phyloP scores from a whole-genome alignment of 1,140 invertebrate genomes.

The Drosophila biarmipes region DNA sequence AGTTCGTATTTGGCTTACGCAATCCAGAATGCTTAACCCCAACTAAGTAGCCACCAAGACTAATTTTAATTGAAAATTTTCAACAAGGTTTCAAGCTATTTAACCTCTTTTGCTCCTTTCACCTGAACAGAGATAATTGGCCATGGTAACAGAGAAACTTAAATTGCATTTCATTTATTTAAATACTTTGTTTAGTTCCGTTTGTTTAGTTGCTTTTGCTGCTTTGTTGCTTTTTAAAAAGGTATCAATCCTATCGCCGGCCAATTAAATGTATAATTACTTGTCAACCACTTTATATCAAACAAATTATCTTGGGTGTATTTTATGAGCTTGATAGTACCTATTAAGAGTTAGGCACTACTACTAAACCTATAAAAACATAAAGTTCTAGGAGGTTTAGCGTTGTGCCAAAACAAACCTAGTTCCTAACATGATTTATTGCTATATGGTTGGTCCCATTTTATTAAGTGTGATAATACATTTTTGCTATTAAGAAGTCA shows the following conservation, averaged over 20 bases:
- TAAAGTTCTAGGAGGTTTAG: not conserved
- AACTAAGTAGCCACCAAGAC: not conserved
- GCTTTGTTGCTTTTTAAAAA: conserved; percentile 19
- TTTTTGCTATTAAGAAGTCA: not conserved
- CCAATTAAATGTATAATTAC: conserved; percentile 25
- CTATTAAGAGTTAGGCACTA: not conserved
- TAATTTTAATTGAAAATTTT: conserved; percentile 1
- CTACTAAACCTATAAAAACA: not conserved
- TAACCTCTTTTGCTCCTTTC: conserved; percentile 3
- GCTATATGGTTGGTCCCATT: not conserved
- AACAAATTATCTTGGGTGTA: not conserved
- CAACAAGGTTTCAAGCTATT: conserved; percentile 2
- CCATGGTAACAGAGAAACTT: not conserved
- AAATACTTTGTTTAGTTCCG: not conserved
- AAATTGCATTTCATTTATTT: not conserved
- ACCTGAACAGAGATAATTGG: not conserved
- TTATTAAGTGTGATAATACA: not conserved
- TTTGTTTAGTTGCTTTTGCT: no score
- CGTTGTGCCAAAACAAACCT: no score
- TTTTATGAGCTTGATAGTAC: not conserved
- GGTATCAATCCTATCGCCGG: conserved; percentile 23
- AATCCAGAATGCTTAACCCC: not conserved
- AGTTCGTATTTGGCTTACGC: not conserved
- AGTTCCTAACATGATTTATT: no score
- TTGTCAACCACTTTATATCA: not conserved